Evolutionary conservation across 1,140 invertebrate genomes (phyloP), one percentile per base, ranked within the genome.

Genomic region (Drosophila santomea): DNA sequence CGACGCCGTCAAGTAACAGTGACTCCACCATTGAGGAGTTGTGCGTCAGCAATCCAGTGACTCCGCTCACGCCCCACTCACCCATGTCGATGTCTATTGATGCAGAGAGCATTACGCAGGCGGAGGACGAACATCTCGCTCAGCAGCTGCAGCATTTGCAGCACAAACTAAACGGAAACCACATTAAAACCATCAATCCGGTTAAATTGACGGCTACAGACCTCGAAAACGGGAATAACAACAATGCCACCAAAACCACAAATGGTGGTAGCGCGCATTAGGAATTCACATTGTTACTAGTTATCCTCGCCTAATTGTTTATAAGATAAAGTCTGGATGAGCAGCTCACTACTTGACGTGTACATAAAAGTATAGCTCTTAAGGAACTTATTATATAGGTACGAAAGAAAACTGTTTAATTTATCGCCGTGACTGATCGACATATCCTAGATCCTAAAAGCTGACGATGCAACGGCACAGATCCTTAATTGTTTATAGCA

Each of bases 1-100:
- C 51, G 25, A 79, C 85, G 15, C 84, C 85, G 0, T 89, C 85
- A 3, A 89, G 52, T 32, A 71, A 73, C 8, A 89, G 84, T 20
- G 84, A 89, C 55, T 90, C 84, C 1, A 89, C 84, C 1, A 89
- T 89, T 35, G 84, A 89, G 35, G 85, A 90, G 28, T 39, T 89
- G 28, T 69, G 82, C 52, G 78, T 62, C 23, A 71, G 63, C 52
- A 81, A 61, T 35, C 80, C 80, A 4, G 54, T 44, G 8, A 83
- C 84, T 3, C 84, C 84, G 0, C 45, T 67, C 2, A 86, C 78
- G 8, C 82, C 82, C 2, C 59, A 39, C 7, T 89, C 84, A 6
- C 84, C 84, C 25, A 84, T 78, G 72, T 90, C 84, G 10, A 35
- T 77, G 52, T 89, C 84, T 4, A 62, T 88, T 11, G 84, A 89